Evolutionary conservation across 2,888 invertebrate species (phyloP), one percentile per base, ranked within the genome.

Genomic region (Cordylochernes scorpioides): DNA sequence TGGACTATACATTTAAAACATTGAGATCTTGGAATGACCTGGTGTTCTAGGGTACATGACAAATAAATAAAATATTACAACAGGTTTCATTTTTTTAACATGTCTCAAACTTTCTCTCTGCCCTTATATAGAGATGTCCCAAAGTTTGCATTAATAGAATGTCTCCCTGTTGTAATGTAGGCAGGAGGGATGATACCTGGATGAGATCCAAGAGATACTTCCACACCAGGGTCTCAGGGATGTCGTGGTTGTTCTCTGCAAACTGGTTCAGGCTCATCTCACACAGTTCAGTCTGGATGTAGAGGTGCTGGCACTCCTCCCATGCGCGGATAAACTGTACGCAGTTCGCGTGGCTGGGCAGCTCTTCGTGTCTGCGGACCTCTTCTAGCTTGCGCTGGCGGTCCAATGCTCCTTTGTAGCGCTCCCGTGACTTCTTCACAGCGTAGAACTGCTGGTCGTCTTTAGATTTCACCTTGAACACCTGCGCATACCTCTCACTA

Each of bases 241-340:
- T 58, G 22, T 60, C 52, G 42, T 62, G 61, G 38, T 62, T 54
- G 5, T 53, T 46, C 24, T 59, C 55, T 13, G 64, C 52, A 47
- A 63, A 64, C 27, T 62, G 54, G 26, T 60, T 62, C 25, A 38
- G 27, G 17, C 38, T 67, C 31, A 58, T 60, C 35, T 61, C 53
- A 43, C 71, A 71, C 15, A 71, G 54, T 48, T 74, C 73, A 46
- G 69, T 63, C 47, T 69, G 64, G 45, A 72, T 64, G 45, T 65
- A 71, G 3, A 71, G 52, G 17, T 62, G 58, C 39, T 62, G 61
- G 17, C 61, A 56, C 47, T 74, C 69, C 46, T 71, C 70, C 74
- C 74, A 74, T 0, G 72, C 70, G 30, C 61, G 57, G 39, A 62
- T 60, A 42, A 69, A 63, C 27, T 58, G 53, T 2, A 73, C 64